These are phyloP conservation scores for Megaustenia siamemsis DNA, from an alignment of 2,888 invertebrate species.

Conservation along the genomic window DNA sequence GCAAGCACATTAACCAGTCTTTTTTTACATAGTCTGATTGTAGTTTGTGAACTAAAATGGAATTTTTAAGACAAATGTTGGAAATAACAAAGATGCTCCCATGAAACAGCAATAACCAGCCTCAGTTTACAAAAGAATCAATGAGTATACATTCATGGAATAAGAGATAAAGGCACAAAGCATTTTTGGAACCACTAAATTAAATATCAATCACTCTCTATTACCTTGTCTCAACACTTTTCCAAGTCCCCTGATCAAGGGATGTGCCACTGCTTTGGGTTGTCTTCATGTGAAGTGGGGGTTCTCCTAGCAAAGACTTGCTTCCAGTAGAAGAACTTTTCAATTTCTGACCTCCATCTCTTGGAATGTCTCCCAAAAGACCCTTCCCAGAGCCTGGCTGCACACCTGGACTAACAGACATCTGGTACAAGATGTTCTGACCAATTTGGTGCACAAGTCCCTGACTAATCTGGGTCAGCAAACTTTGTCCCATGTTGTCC, in stretches of 20 bases:
- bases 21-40: no score
- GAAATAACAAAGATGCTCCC: no score
- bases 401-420: constrained; percentile 51
- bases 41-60: no score
- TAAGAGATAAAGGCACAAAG: no score
- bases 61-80: no score
- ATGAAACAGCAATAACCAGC: no score
- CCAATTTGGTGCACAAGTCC: constrained; percentile 54
- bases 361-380: constrained; percentile 55
- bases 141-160: no score
- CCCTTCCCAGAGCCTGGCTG: constrained; percentile 48
- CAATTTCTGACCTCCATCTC: constrained; percentile 5
- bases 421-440: constrained; percentile 53
- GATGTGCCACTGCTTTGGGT: constrained; percentile 1
- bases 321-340: not conserved
- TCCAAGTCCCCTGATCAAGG: constrained; percentile 48
- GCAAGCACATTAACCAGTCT: no score
- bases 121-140: no score
- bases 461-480: constrained; percentile 52
- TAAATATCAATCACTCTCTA: not conserved
- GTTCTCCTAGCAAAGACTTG: constrained; percentile 55
- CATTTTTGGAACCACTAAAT: no score
- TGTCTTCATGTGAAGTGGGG: constrained; percentile 48
- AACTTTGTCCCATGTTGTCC: constrained; percentile 41
- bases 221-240: constrained; percentile 47